Evolutionary conservation across 2,113 vertebrate genomes (phyloP).

Genomic region (Eulemur rufifrons): DNA sequence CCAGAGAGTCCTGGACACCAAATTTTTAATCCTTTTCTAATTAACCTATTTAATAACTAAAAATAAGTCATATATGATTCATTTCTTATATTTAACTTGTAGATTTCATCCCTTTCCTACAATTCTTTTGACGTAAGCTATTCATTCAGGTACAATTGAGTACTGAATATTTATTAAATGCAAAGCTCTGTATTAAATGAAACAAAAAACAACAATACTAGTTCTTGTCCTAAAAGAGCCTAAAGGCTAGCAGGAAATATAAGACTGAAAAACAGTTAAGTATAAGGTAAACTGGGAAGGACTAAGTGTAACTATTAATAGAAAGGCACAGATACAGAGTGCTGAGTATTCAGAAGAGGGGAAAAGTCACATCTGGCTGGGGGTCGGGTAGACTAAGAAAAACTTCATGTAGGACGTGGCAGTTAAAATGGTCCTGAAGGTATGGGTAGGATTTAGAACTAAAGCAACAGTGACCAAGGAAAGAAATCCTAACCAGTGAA

Average conservation of each 20-base stretch:
- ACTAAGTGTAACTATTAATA: not conserved
- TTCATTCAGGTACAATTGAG: not conserved
- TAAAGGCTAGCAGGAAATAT: not conserved
- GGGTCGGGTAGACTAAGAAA: not conserved
- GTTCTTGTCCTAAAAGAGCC: not conserved
- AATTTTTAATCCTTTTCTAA: constrained; percentile 17
- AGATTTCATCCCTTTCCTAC: not conserved
- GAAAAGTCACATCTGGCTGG: not conserved
- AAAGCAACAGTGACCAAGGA: not conserved
- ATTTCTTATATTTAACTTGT: constrained; percentile 32
- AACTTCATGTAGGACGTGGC: not conserved
- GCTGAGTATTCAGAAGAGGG: not conserved
- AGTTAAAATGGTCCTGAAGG: not conserved
- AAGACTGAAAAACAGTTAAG: not conserved
- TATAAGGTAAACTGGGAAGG: not conserved
- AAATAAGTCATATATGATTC: not conserved
- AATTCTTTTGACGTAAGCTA: not conserved
- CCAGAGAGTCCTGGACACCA: not conserved
- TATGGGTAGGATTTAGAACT: not conserved
- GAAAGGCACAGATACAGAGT: not conserved
- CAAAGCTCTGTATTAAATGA: constrained; percentile 46
- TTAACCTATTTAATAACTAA: constrained; percentile 20
- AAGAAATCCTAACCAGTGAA: not conserved
- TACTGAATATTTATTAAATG: not conserved
- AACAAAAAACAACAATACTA: not conserved